Evolutionary conservation across 2,113 vertebrate genomes (phyloP).

Genomic region (Shinisaurus crocodilurus): DNA sequence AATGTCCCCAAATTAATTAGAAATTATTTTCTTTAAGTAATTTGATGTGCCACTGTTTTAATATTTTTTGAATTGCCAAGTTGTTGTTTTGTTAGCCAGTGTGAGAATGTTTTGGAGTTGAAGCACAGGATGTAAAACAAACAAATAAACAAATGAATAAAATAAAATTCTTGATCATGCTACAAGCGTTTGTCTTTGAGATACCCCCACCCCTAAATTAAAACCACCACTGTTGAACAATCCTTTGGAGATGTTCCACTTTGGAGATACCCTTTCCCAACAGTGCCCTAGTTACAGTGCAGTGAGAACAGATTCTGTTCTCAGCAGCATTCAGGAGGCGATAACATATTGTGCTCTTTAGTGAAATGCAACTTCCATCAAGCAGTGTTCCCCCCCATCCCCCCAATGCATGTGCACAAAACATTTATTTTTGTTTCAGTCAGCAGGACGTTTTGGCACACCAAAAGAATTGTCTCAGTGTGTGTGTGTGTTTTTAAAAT

Average conservation of each 20-base stretch:
- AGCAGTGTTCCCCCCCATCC: not conserved
- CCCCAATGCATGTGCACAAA: not conserved
- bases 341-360: not conserved
- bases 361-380: not conserved
- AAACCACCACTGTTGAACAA: not conserved
- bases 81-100: not conserved
- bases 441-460: slow-evolving; percentile 13
- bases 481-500: not conserved
- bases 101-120: not conserved
- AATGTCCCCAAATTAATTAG: too few relatives aligned
- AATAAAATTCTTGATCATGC: not conserved
- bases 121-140: not conserved
- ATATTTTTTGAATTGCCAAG: not conserved
- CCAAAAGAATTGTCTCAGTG: not conserved
- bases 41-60: not conserved
- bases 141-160: not conserved
- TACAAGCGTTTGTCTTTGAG: not conserved
- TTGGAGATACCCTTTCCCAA: not conserved
- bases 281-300: not conserved
- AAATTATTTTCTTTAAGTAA: not conserved
- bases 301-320: slow-evolving; percentile 7
- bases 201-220: not conserved
- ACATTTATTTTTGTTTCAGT: slow-evolving; percentile 27
- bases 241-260: not conserved
- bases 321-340: slow-evolving; percentile 7